Percentiles rank a stretch among this genome's conserved stretches.
Evolutionary conservation across 2,888 invertebrate genomes (phyloP).

Genomic region (Cheilosia vulpina): DNA sequence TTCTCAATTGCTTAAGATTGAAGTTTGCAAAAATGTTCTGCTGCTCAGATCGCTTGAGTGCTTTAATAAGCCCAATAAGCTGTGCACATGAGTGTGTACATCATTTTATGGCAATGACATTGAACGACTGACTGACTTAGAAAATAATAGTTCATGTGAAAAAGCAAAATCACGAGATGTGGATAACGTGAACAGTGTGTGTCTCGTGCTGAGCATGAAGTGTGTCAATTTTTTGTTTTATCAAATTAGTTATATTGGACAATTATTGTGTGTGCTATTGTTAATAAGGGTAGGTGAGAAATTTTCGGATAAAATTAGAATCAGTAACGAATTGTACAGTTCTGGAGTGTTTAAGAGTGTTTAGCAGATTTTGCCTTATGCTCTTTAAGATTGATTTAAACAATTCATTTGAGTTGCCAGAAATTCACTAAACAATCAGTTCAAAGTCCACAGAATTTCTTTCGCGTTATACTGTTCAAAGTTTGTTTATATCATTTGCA

Average conservation of each 20-base stretch:
- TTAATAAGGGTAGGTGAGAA: background rate
- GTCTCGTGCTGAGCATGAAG: slow-evolving; percentile 25
- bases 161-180: slow-evolving; percentile 11
- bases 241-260: background rate
- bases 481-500: too few relatives aligned
- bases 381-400: too few relatives aligned
- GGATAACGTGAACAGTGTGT: background rate
- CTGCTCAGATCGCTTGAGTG: background rate
- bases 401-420: too few relatives aligned
- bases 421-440: too few relatives aligned
- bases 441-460: too few relatives aligned
- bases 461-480: too few relatives aligned
- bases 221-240: slow-evolving; percentile 27
- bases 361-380: too few relatives aligned
- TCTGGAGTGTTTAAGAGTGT: too few relatives aligned
- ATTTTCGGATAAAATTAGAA: background rate
- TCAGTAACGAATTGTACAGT: too few relatives aligned
- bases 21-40: background rate
- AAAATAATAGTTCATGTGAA: slow-evolving; percentile 16
- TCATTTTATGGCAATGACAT: slow-evolving; percentile 2
- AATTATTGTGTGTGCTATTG: background rate
- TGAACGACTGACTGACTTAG: background rate
- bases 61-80: background rate
- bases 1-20: background rate
- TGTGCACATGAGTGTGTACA: background rate